Evolutionary conservation across 1,140 invertebrate genomes (phyloP), one percentile per base, ranked within the genome.

Genomic region (Manduca sexta): DNA sequence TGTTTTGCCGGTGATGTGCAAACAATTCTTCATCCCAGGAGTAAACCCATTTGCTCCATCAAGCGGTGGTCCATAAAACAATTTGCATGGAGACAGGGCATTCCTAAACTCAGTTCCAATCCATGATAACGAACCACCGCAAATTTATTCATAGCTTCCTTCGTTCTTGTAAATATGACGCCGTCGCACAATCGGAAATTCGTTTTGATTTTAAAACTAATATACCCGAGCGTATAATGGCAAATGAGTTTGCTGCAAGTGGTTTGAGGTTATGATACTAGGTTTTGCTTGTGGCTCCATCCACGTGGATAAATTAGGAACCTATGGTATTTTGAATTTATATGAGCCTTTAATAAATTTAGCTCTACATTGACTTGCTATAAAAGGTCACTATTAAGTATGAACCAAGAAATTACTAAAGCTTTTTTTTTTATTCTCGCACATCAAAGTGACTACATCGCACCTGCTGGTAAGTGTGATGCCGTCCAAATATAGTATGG

Each of bases 121-220:
- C 60, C 62, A 12, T 58, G 49, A 63, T 70, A 74, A 70, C 67
- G 63, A 72, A 68, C 47, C 58, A 63, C 29, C 53, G 60, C 15
- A 72, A 75, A 75, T 75, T 75, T 75, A 75, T 75, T 75, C 72
- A 75, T 75, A 68, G 69, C 64, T 52, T 69, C 48, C 60, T 56
- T 56, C 50, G 47, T 45, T 56, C 52, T 53, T 60, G 64, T 63
- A 67, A 67, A 64, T 64, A 62, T 52, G 61, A 58, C 37, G 54
- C 30, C 31, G 52, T 39, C 49, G 44, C 52, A 55, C 60, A 64
- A 60, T 61, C 56, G 64, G 55, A 54, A 59, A 61, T 61, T 58
- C 46, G 55, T 65, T 65, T 55, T 56, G 45, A 50, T 55, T 52
- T 59, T 54, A 41, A 41, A 53, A 45, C 56, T 51, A 45, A 56